phyloP scores from a whole-genome alignment of 1,140 invertebrate species.

The Pseudobourletiella spinata region DNA sequence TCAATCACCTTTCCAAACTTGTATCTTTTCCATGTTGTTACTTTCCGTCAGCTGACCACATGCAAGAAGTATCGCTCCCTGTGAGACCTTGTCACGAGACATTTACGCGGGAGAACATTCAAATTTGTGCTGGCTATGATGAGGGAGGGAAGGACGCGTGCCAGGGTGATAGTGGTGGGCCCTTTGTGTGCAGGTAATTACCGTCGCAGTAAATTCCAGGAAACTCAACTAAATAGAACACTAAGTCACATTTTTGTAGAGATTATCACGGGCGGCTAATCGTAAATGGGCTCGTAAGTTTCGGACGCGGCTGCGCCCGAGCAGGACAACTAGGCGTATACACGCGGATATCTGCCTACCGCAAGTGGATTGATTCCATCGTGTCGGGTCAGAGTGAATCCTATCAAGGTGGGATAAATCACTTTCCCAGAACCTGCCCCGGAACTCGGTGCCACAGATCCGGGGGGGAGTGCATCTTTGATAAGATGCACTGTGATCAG shows the following conservation, averaged over 20 bases:
- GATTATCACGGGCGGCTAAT: slow-evolving; percentile 37
- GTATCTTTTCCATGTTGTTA: no score
- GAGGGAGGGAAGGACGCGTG: slow-evolving; percentile 71
- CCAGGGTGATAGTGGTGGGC: slow-evolving; percentile 70
- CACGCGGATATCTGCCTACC: slow-evolving; percentile 44
- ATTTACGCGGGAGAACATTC: slow-evolving; percentile 49
- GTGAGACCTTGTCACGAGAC: slow-evolving; percentile 21
- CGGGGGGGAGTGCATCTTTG: slow-evolving; percentile 55
- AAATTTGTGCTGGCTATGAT: slow-evolving; percentile 64
- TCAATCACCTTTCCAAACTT: neutral
- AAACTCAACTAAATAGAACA: no score
- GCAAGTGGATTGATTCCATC: slow-evolving; percentile 21
- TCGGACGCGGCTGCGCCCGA: slow-evolving; percentile 70
- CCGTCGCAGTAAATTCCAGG: neutral
- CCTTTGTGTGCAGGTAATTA: slow-evolving; percentile 55
- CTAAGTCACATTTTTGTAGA: slow-evolving; percentile 17
- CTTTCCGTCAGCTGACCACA: slow-evolving; percentile 46
- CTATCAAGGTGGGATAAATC: neutral
- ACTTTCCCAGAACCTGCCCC: slow-evolving; percentile 42
- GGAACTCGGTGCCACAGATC: slow-evolving; percentile 48
- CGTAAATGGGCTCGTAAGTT: slow-evolving; percentile 67
- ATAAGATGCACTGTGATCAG: slow-evolving; percentile 55
- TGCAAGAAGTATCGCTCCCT: slow-evolving; percentile 59
- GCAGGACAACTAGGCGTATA: slow-evolving; percentile 71
- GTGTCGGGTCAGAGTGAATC: neutral